Evolutionary conservation across 1,140 invertebrate genomes (phyloP).

Genomic region (Spodoptera frugiperda): DNA sequence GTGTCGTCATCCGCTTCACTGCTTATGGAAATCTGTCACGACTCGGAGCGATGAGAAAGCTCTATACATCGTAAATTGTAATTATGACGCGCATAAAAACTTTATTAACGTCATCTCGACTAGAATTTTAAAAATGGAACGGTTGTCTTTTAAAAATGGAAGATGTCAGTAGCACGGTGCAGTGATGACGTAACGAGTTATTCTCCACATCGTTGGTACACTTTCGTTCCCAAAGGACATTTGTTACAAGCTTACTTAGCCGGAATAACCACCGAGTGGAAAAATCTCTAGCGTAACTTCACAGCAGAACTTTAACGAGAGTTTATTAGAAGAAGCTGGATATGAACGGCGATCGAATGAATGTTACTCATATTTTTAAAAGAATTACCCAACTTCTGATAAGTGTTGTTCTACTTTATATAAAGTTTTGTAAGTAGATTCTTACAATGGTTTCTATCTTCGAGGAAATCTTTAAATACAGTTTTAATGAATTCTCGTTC

Average conservation of each 20-base stretch:
- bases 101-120: slow-evolving; percentile 24
- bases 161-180: slow-evolving; percentile 2
- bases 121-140: slow-evolving; percentile 16
- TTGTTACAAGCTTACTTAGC: slow-evolving; percentile 30
- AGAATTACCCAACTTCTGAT: neutral
- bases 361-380: neutral
- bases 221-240: neutral
- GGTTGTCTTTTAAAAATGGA: neutral
- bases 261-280: slow-evolving; percentile 5
- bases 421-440: neutral
- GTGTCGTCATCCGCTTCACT: slow-evolving; percentile 12
- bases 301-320: slow-evolving; percentile 27
- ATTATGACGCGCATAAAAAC: slow-evolving; percentile 3
- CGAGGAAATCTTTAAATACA: no score
- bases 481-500: no score
- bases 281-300: slow-evolving; percentile 25
- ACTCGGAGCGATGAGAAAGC: slow-evolving; percentile 44
- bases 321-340: neutral
- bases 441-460: no score
- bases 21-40: slow-evolving; percentile 51
- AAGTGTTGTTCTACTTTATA: neutral
- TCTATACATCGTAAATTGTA: slow-evolving; percentile 8
- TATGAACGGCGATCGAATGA: neutral
- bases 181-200: slow-evolving; percentile 16
- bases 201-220: neutral